Evolutionary conservation across 2,797 vertebrate genomes (phyloP).

Genomic region (Odontamblyopus lacepedii): DNA sequence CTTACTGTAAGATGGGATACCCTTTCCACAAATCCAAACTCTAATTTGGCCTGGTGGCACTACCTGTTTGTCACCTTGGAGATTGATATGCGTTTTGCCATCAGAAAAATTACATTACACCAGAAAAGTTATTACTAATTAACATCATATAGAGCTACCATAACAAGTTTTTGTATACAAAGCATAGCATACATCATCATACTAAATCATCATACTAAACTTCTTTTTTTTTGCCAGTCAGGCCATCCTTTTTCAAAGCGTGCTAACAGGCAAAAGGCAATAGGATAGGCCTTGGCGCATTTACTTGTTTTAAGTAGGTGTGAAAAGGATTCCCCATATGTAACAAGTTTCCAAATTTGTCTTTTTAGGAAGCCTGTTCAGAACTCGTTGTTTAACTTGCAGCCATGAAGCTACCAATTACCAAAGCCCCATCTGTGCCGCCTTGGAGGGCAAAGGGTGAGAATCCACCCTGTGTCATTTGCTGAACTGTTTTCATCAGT

Average conservation of each 20-base stretch:
- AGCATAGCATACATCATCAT: not conserved
- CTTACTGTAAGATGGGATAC: not conserved
- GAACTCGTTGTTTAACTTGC: conserved; percentile 90
- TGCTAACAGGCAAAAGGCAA: not conserved
- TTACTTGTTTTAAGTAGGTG: not conserved
- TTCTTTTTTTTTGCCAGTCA: not conserved
- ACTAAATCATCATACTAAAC: not conserved
- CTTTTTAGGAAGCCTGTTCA: conserved; percentile 89
- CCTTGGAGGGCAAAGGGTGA: conserved; percentile 92
- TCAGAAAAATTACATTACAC: too few relatives aligned
- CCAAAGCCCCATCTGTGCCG: conserved; percentile 89
- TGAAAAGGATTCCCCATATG: not conserved
- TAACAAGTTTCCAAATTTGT: conserved; percentile 25
- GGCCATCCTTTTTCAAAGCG: not conserved
- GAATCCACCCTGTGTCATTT: not conserved
- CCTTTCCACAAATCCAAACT: too few relatives aligned
- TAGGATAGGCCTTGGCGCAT: not conserved
- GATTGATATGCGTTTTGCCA: too few relatives aligned
- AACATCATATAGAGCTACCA: too few relatives aligned
- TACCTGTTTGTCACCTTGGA: too few relatives aligned
- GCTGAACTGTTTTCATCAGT: conserved; percentile 9
- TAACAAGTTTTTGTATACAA: not conserved
- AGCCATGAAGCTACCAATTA: conserved; percentile 84
- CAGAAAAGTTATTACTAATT: too few relatives aligned
- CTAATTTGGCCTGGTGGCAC: too few relatives aligned